Base-by-base conservation (phyloP, 2,113 vertebrate species). In the Ictalurus punctatus region DNA sequence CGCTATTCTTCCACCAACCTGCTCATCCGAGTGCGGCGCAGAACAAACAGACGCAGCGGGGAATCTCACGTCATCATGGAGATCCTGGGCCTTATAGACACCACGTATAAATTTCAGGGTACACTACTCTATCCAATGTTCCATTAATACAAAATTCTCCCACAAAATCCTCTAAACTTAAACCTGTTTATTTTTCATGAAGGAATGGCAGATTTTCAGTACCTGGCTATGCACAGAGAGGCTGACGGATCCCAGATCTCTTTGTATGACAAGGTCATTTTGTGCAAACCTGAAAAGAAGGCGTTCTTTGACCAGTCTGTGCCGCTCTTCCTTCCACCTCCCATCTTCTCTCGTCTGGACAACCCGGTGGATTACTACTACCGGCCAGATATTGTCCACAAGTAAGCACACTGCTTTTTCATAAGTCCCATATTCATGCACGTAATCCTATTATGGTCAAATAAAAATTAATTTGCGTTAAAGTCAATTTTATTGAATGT, bases 61-160 rank as follows among this genome's bases (percentile, higher is more conserved):
- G 94, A 92, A 48, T 90, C 56, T 21, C 93, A 91, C 0, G 95
- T 97, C 17, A 91, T 95, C 73, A 96, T 98, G 94, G 97, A 99
- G 61, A 92, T 97, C 5, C 91, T 98, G 0, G 98, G 98, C 54
- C 90, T 96, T 48, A 96, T 99, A 81, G 95, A 95, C 56, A 99
- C 97, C 0, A 95, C 98, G 3, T 99, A 99, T 92, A 99, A 98
- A 92, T 99, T 99, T 90, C 98, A 99, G 96, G 98, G 98, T 98
- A 87, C 6, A 40, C 80, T 19, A 23, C 27, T 44, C 9, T 54
- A 3, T 17, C 4, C 2, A 1, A 21, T 21, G 9, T 54, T 8
- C 25, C 48, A 3, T 56, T 17, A 7, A 19, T 54, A 48, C 27
- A 30, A 58, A 81, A 58, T 34, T 82, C 58, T 25, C 48, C 48